Percentiles rank a stretch among this genome's conserved stretches.
phyloP scores from a whole-genome alignment of 2,888 invertebrate genomes.

The Slavum lentiscoides region DNA sequence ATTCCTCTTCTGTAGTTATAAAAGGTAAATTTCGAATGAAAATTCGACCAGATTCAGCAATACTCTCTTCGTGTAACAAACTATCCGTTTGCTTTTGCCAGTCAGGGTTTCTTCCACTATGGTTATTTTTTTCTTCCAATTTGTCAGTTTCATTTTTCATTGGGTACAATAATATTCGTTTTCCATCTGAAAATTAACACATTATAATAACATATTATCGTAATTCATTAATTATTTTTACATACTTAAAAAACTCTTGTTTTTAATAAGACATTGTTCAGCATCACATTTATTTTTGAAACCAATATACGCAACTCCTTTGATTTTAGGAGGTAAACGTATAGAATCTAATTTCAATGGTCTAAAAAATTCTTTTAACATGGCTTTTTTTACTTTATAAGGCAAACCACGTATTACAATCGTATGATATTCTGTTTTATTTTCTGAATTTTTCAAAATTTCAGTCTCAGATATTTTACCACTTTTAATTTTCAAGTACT shows the following conservation, averaged over 20 bases:
- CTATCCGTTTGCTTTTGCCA: constrained; percentile 69
- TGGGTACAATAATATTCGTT: constrained; percentile 64
- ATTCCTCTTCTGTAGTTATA: constrained; percentile 80
- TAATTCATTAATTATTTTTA: constrained; percentile 25
- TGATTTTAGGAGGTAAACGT: constrained; percentile 73
- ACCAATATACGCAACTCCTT: constrained; percentile 89
- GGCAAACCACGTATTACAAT: constrained; percentile 79
- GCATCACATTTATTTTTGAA: constrained; percentile 81
- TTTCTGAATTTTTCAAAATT: constrained; percentile 24
- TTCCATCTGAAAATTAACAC: constrained; percentile 63
- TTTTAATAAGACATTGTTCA: constrained; percentile 76
- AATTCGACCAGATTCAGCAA: constrained; percentile 88
- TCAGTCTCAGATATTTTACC: constrained; percentile 55
- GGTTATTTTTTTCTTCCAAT: constrained; percentile 56
- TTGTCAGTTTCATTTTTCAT: constrained; percentile 51
- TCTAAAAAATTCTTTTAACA: constrained; percentile 81
- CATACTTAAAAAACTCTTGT: constrained; percentile 82
- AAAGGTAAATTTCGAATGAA: constrained; percentile 91
- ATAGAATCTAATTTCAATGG: constrained; percentile 79
- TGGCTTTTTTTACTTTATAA: constrained; percentile 78
- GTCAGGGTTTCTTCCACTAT: constrained; percentile 69
- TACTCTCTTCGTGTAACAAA: constrained; percentile 73
- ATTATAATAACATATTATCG: constrained; percentile 6
- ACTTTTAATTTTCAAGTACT: constrained; percentile 64
- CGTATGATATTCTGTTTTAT: constrained; percentile 60